These are phyloP conservation scores for Polymixis lichenea DNA, from an alignment of 2,888 invertebrate species.

Conservation along the genomic window DNA sequence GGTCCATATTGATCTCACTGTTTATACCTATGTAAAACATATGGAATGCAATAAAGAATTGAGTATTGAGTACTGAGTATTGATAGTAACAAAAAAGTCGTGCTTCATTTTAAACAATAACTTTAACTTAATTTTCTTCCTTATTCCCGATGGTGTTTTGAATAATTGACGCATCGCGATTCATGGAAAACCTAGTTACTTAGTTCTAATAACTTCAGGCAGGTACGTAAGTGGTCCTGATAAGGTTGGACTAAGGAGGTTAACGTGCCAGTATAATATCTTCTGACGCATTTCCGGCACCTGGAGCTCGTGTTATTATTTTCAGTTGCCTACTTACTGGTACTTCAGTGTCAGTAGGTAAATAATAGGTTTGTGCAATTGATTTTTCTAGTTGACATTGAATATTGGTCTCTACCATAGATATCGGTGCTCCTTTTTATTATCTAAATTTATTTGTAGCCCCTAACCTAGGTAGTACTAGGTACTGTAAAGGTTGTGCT, in stretches of 20 bases:
- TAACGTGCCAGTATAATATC: conserved; percentile 13
- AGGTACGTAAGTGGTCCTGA: conserved; percentile 15
- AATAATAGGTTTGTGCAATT: neutral
- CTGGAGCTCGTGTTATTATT: conserved; percentile 13
- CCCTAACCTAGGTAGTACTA: too few relatives aligned
- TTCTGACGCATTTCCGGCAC: conserved; percentile 38
- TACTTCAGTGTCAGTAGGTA: neutral
- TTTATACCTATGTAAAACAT: too few relatives aligned
- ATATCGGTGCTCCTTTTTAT: neutral
- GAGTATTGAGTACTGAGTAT: too few relatives aligned
- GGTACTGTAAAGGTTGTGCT: neutral
- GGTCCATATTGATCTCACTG: too few relatives aligned
- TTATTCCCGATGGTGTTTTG: conserved; percentile 1
- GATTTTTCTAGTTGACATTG: neutral
- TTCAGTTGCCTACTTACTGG: neutral
- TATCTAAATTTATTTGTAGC: neutral
- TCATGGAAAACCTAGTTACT: conserved; percentile 19
- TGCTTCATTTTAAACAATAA: neutral
- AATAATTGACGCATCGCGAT: conserved; percentile 40
- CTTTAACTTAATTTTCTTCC: conserved; percentile 14
- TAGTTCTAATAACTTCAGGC: conserved; percentile 30
- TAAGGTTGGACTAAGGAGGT: conserved; percentile 40
- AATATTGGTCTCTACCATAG: neutral
- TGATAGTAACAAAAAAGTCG: neutral
- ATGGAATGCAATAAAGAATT: too few relatives aligned